Conservation (phyloP, 2,113 vertebrate genomes). For the Chloroceryle aenea region DNA sequence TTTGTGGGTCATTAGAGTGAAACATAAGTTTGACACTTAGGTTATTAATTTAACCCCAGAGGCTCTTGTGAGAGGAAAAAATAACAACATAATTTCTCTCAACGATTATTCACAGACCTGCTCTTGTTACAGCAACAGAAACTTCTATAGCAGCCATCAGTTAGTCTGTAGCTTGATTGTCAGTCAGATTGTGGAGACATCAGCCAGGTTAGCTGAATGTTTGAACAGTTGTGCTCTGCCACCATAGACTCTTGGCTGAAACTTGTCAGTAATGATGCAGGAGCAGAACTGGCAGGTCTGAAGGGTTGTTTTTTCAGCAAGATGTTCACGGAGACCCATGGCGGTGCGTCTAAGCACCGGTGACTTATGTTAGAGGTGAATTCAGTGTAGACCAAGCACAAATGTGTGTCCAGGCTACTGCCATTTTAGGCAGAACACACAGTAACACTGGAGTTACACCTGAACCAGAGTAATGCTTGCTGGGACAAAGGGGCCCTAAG, state of each 20-base stretch:
- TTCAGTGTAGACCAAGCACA: background rate
- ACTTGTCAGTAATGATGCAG: background rate
- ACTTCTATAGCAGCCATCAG: background rate
- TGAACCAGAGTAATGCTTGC: background rate
- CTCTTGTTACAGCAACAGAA: background rate
- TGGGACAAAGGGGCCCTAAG: background rate
- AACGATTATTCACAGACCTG: background rate
- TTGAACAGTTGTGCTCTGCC: background rate
- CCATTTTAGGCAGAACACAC: background rate
- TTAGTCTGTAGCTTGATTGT: background rate
- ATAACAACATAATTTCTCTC: background rate
- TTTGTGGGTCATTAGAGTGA: constrained; percentile 7
- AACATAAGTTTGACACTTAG: background rate
- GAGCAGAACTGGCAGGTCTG: background rate
- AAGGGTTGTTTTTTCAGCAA: background rate
- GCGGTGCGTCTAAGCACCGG: background rate
- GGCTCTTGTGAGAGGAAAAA: background rate
- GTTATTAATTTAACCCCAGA: constrained; percentile 31
- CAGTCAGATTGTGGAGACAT: background rate
- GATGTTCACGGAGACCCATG: background rate
- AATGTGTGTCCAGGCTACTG: background rate
- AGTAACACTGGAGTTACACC: background rate
- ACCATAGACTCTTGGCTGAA: background rate
- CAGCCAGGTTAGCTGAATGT: background rate
- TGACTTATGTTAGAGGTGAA: background rate